Evolutionary conservation across 2,888 invertebrate species (phyloP).

Genomic region (Timema cristinae): DNA sequence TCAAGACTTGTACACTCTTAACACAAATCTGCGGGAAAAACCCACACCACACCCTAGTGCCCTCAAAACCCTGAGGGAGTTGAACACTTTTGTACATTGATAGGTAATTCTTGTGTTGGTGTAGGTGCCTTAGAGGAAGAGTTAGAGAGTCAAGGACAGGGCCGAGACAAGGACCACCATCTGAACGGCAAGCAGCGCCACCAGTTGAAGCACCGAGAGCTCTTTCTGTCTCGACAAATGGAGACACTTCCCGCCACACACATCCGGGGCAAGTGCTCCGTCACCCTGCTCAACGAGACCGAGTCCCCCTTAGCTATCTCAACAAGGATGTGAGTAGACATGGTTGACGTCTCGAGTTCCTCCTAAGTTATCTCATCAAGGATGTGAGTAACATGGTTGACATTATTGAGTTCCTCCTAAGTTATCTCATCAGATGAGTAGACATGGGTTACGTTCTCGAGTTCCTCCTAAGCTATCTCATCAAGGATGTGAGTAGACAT

Average conservation of each 20-base stretch:
- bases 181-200: slow-evolving; percentile 72
- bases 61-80: not conserved
- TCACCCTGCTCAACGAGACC: slow-evolving; percentile 97
- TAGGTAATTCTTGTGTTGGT: slow-evolving; percentile 32
- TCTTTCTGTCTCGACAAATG: slow-evolving; percentile 95
- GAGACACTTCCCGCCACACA: slow-evolving; percentile 98
- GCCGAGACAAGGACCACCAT: slow-evolving; percentile 33
- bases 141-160: slow-evolving; percentile 37
- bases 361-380: slow-evolving; percentile 94
- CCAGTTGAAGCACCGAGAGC: slow-evolving; percentile 95
- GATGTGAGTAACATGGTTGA: slow-evolving; percentile 61
- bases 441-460: slow-evolving; percentile 49
- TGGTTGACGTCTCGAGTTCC: slow-evolving; percentile 60
- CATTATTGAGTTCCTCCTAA: slow-evolving; percentile 85
- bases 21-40: no score
- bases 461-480: slow-evolving; percentile 91
- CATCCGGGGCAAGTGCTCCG: slow-evolving; percentile 98
- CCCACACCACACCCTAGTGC: no score
- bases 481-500: slow-evolving; percentile 76
- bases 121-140: slow-evolving; percentile 68
- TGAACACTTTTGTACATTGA: slow-evolving; percentile 12
- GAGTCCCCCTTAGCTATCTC: slow-evolving; percentile 93
- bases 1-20: no score
- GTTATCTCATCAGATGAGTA: slow-evolving; percentile 91
- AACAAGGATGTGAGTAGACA: slow-evolving; percentile 80